Evolutionary conservation across 2,113 vertebrate genomes (phyloP).

Genomic region (Ophthalmolycus amberensis): DNA sequence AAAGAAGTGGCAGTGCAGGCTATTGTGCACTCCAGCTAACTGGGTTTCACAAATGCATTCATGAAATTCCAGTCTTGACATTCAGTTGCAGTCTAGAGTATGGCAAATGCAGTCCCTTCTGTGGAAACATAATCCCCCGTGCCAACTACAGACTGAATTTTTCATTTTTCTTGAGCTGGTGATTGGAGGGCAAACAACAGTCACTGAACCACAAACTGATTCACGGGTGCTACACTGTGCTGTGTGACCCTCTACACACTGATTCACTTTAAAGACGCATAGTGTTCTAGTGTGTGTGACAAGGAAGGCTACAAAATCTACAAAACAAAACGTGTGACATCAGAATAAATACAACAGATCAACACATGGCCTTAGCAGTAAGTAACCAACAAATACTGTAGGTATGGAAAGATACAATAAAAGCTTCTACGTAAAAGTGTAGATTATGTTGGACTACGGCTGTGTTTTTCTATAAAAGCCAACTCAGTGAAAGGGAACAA

Average conservation of each 20-base stretch:
- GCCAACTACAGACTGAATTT: conserved; percentile 42
- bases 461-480: conserved; percentile 35
- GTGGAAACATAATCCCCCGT: conserved; percentile 62
- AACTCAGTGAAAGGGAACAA: conserved; percentile 48
- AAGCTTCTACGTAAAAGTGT: conserved; percentile 12
- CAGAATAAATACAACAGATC: background rate
- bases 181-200: conserved; percentile 53
- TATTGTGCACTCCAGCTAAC: conserved; percentile 39
- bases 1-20: conserved; percentile 13
- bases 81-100: conserved; percentile 48
- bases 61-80: conserved; percentile 61
- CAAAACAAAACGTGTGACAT: background rate
- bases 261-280: conserved; percentile 35
- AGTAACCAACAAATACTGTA: background rate
- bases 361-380: background rate
- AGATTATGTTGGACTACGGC: conserved; percentile 29
- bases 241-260: conserved; percentile 21
- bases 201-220: conserved; percentile 49
- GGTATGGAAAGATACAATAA: conserved; percentile 4
- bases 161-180: conserved; percentile 43
- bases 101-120: conserved; percentile 50
- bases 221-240: conserved; percentile 14
- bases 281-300: conserved; percentile 23
- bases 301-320: background rate
- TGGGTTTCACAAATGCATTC: conserved; percentile 57